Evolutionary conservation across 2,888 invertebrate species (phyloP), one percentile per base, ranked within the genome.

Genomic region (Abrostola tripartita): DNA sequence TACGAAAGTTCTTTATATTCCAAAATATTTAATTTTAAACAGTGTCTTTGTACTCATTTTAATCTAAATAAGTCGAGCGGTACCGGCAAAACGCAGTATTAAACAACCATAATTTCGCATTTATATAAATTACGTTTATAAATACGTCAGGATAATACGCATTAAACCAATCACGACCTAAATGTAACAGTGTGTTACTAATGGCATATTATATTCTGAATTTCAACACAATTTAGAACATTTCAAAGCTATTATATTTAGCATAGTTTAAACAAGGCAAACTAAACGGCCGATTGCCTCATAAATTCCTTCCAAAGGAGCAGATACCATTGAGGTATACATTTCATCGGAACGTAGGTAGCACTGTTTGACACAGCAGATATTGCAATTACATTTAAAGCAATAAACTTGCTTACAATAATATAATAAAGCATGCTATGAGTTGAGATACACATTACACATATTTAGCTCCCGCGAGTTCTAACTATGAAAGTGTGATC

Each of bases 261-360:
- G 69, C 53, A 56, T 58, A 55, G 60, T 70, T 64, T 65, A 69
- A 65, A 72, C 61, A 69, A 54, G 60, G 50, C 51, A 70, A 72
- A 65, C 65, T 76, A 63, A 65, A 78, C 69, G 63, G 62, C 51
- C 52, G 52, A 69, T 52, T 65, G 65, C 55, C 67, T 67, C 71
- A 60, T 61, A 63, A 67, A 73, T 73, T 74, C 40, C 41, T 52
- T 67, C 58, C 50, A 70, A 68, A 60, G 61, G 52, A 66, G 54
- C 67, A 64, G 51, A 65, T 59, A 62, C 64, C 57, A 67, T 51
- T 69, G 52, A 64, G 64, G 61, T 49, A 58, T 52, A 73, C 61
- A 65, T 70, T 61, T 62, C 61, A 65, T 58, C 65, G 54, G 55
- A 52, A 51, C 50, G 51, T 24, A 41, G 12, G 53, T 24, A 14